Base-by-base conservation (phyloP, 1,140 invertebrate genomes). In the Phortica variegata region DNA sequence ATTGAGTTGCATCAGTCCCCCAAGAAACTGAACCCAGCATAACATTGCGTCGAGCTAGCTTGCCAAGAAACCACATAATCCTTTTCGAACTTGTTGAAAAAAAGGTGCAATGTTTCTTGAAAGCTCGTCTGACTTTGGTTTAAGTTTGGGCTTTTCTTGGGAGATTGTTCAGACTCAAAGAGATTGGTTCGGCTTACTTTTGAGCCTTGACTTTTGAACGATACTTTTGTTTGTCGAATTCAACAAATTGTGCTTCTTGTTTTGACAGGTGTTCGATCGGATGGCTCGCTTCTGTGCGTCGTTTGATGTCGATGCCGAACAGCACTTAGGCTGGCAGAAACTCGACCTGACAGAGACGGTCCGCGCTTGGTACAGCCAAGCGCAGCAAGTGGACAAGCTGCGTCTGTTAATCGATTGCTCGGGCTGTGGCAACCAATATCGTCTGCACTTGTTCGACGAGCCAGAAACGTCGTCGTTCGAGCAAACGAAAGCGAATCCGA, bases 261-360 rank as follows among this genome's bases (percentile, higher is more conserved):
- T n/a, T 42, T 63, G 69, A 4, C 70, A 84, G 82, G 81, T 80
- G 45, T 82, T 84, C 26, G 80, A 81, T 48, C 75, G 80, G 40
- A 75, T 81, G 12, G 84, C 84, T 19, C 81, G 84, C 57, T 82
- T 89, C 77, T 85, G 87, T 7, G 83, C 87, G 34, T 86, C 87
- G 17, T 79, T 85, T 40, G 81, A 82, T n/a, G 80, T 91, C 50
- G 81, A 85, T 52, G 78, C 85, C 47, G 81, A 81, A 37, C n/a
- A n/a, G n/a, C 78, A 83, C 57, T 77, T 85, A 10, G 90, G 89
- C 15, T 95, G 93, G 93, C 86, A 91, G 65, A 88, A 90, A 58
- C 82, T 95, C 54, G 90, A 95, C 77, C 79, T 95, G 41, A 90
- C 89, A 26, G 79, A 80, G 42, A 85, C 86, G 8, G 87, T 90